Conservation (phyloP, 1,140 invertebrate genomes). For the Asbolus verrucosus region DNA sequence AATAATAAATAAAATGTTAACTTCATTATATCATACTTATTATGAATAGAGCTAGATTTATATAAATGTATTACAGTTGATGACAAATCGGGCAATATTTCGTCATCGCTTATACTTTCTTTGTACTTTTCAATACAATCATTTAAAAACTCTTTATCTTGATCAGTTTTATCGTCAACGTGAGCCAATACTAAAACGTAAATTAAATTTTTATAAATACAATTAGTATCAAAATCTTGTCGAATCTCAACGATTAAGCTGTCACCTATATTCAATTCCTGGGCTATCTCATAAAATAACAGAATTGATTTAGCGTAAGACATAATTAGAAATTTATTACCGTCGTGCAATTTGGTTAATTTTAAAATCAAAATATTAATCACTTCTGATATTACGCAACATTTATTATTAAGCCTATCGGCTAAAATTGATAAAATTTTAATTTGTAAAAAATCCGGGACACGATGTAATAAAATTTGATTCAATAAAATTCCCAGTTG, state of each 20-base stretch:
- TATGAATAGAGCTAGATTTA: not conserved
- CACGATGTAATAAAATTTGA: constrained; percentile 14
- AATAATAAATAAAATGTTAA: constrained; percentile 24
- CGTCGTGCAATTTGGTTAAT: constrained; percentile 7
- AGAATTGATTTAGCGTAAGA: constrained; percentile 52
- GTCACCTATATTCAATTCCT: not conserved
- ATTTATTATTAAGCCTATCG: constrained; percentile 35
- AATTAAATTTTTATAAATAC: constrained; percentile 51
- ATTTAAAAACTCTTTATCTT: not conserved
- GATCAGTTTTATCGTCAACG: not conserved
- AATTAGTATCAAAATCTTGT: constrained; percentile 7
- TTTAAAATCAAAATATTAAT: constrained; percentile 39
- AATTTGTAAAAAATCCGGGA: constrained; percentile 48
- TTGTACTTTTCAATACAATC: constrained; percentile 20
- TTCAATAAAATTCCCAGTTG: constrained; percentile 31
- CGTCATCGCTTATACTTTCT: constrained; percentile 4
- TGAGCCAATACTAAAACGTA: constrained; percentile 45
- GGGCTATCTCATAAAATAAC: constrained; percentile 25
- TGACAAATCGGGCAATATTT: constrained; percentile 19
- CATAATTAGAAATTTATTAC: constrained; percentile 46
- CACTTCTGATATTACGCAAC: constrained; percentile 10
- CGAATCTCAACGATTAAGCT: constrained; percentile 22
- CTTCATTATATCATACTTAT: constrained; percentile 20
- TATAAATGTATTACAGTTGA: constrained; percentile 9
- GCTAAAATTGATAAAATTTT: constrained; percentile 50